Base-by-base conservation (phyloP, 2,888 invertebrate species). In the Polia nebulosa region DNA sequence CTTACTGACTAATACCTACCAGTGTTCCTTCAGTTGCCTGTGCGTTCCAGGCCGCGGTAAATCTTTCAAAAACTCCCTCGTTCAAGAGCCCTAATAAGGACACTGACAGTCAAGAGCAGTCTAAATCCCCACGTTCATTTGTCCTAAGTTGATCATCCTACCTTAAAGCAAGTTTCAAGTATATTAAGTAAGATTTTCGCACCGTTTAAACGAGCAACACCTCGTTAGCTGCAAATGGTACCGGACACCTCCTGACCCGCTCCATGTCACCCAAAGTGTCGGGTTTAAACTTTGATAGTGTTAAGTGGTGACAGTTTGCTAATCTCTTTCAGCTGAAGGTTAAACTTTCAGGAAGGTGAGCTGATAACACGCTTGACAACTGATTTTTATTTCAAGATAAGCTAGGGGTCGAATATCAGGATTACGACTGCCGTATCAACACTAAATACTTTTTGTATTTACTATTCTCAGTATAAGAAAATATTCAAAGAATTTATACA, bases 221-320 rank as follows among this genome's bases (percentile, higher is more conserved):
- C 80, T 76, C 64, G 81, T 77, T 63, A 64, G 49, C 61, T 49
- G 62, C 59, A 66, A 78, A 62, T 76, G 77, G 59, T 65, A 71
- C 78, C 52, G 27, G 55, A 74, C 51, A 70, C 69, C 82, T 68
- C 72, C 72, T 79, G 82, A 81, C 84, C 82, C 65, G 58, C 59
- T 78, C 55, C 64, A 60, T 69, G 67, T 71, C 70, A 63, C 57
- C 61, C 45, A 69, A 77, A 70, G 81, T 74, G 76, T 69, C 63
- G 64, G 60, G 72, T 68, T 75, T 61, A 76, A 84, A 74, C 79
- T 84, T 79, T 79, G 67, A 84, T 79, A 74, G 64, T 76, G 79
- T 76, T 71, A 79, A 76, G 76, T 74, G 60, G 65, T 56, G 79
- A 81, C 72, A 81, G 72, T 83, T 83, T 72, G 69, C 68, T 83